These are phyloP conservation scores for Haplotaxodon microlepis DNA, from an alignment of 2,113 vertebrate species.

Conservation along the genomic window DNA sequence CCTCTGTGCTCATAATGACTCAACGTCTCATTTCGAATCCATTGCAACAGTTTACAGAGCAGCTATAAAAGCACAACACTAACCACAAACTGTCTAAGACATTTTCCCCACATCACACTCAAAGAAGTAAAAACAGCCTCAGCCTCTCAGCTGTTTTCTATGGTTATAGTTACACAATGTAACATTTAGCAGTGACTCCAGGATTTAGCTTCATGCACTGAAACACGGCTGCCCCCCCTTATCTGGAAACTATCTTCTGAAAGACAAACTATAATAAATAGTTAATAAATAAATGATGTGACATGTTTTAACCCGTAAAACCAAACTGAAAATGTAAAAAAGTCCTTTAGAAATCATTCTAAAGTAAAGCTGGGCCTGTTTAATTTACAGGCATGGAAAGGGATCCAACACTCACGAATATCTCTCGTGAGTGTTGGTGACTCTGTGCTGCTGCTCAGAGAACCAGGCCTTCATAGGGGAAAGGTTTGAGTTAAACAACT, in stretches of 20 bases:
- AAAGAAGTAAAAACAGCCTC: not conserved
- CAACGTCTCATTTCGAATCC: not conserved
- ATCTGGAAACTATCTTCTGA: not conserved
- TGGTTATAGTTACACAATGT: not conserved
- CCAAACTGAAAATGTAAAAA: not conserved
- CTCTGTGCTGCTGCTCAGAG: not conserved
- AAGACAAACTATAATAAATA: not conserved
- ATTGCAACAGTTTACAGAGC: not conserved
- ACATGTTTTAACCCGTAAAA: not conserved
- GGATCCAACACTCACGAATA: not conserved
- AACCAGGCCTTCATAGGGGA: not conserved
- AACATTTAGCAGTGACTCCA: not conserved
- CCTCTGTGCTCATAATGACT: not conserved
- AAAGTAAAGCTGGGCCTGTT: not conserved
- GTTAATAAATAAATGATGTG: not conserved
- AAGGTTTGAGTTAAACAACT: not conserved
- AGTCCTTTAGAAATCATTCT: not conserved
- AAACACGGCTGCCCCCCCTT: rapidly evolving
- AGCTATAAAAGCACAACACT: not conserved
- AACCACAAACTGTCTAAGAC: not conserved
- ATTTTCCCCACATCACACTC: not conserved
- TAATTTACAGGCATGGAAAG: not conserved
- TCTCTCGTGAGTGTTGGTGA: not conserved
- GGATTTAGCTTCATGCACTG: not conserved
- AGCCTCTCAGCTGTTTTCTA: rapidly evolving